Evolutionary conservation across 2,113 vertebrate species (phyloP).

Genomic region (Zingel zingel): DNA sequence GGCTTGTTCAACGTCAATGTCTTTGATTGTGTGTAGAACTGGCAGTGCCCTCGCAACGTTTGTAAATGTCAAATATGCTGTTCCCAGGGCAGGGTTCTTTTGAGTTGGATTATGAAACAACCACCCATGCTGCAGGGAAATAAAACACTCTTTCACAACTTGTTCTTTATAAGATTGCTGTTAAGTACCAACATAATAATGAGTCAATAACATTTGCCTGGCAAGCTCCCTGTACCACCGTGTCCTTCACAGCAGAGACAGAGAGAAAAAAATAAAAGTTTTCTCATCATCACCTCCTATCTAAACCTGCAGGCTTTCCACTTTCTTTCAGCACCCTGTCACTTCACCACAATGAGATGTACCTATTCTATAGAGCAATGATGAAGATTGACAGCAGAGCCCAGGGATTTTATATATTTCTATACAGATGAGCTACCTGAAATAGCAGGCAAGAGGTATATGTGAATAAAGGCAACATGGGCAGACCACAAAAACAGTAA

Average conservation of each 20-base stretch:
- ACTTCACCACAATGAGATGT: not conserved
- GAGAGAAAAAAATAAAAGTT: not conserved
- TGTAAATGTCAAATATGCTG: conserved; percentile 64
- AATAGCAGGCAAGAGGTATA: not conserved
- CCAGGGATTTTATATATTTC: conserved; percentile 1
- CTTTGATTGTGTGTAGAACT: conserved; percentile 51
- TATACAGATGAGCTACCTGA: not conserved
- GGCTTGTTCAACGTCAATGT: conserved; percentile 39
- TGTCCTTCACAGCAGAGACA: not conserved
- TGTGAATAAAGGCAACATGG: not conserved
- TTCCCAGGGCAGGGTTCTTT: conserved; percentile 53
- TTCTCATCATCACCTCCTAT: not conserved
- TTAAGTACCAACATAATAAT: conserved; percentile 30
- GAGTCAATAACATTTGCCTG: conserved; percentile 48
- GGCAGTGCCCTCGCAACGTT: conserved; percentile 47
- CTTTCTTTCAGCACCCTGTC: conserved; percentile 3
- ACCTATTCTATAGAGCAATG: not conserved
- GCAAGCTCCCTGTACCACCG: conserved; percentile 24
- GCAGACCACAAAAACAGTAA: not conserved
- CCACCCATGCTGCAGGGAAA: conserved; percentile 39
- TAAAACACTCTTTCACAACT: conserved; percentile 64
- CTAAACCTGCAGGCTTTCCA: not conserved
- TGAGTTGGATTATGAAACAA: conserved; percentile 60
- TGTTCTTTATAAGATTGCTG: conserved; percentile 33
- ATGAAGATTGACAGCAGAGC: conserved; percentile 33